Evolutionary conservation across 1,140 invertebrate species (phyloP), one percentile per base, ranked within the genome.

Genomic region (Aleiodes sp.): DNA sequence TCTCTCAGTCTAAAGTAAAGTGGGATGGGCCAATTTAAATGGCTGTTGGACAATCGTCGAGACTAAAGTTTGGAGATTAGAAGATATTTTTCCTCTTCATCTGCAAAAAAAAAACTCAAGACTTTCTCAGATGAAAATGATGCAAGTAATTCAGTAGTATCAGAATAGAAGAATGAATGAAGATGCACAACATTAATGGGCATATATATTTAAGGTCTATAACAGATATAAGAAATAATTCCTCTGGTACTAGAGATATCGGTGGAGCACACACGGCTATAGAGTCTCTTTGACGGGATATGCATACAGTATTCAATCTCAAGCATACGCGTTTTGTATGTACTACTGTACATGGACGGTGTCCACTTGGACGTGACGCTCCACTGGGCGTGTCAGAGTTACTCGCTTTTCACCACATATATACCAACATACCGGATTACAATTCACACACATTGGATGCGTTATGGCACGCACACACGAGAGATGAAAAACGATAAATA

Each of bases 401-500:
- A 65, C 60, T 37, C 63, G 12, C 16, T 57, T 33, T n/a, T 57
- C 52, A 35, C 52, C 59, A 26, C 61, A 70, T 61, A 60, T 70
- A 29, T 64, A 41, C 39, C 60, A n/a, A n/a, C 33, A 62, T 14
- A 52, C 46, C 46, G 46, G 46, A 52, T 24, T 37, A 62, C 60
- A 62, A 24, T 52, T 43, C 24, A 2, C 37, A 43, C n/a, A 46
- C 35, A n/a, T n/a, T 65, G 33, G 29, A 16, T 31, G 70, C 19
- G 63, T 39, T 65, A 68, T n/a, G 39, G 35, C 33, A 70, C 57
- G 60, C 68, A 61, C 33, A 64, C 65, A 21, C 21, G 12, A 46
- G 12, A 46, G 12, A 46, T 2, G 2, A 63, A 68, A 67, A 71
- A 73, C 78, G 76, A 84, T 84, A 84, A 86, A 86, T 86, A 85